Evolutionary conservation across 2,888 invertebrate genomes (phyloP), one percentile per base, ranked within the genome.

Genomic region (Lingula anatina): DNA sequence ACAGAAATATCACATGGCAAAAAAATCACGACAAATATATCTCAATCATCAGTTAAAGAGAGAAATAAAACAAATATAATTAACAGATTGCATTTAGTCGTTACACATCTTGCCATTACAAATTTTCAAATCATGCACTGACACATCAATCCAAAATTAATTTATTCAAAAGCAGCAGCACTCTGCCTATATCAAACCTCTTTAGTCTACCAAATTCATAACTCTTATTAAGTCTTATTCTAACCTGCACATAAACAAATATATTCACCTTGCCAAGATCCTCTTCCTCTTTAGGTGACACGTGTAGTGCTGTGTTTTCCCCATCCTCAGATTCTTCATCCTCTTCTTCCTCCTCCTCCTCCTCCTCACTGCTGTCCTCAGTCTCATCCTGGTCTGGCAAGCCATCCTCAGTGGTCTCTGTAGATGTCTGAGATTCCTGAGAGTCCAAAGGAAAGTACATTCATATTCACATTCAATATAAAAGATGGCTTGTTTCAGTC

Each of bases 251-350:
- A 41, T 15, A 12, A 42, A 47, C 24, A 12, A 21, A 7, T 26
- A 41, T 18, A 15, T 46, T 46, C 52, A 68, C 68, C 66, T 68
- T 71, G 36, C 68, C 71, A 2, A 72, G 59, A 12, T 69, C 65
- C 37, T 72, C 72, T 47, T 66, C 68, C 39, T 70, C 70, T 24
- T 47, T 51, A 23, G 54, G 61, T 20, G 59, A 58, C 45, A 59
- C 50, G 20, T 53, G 49, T 28, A 59, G 50, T 24, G 55, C 58
- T 37, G 45, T 52, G 25, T 55, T 57, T 18, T 52, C 44, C 18
- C 51, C 48, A 25, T 54, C 55, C n/a, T 54, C 58, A 20, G 53
- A 55, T 18, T 51, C 55, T 39, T 36, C 58, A 51, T 57, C 55
- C 31, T 55, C 57, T 31, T 53, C 53, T 21, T 53, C 59, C 5